Conservation (phyloP, 2,797 vertebrate genomes). For the Rhinoraja longicauda region DNA sequence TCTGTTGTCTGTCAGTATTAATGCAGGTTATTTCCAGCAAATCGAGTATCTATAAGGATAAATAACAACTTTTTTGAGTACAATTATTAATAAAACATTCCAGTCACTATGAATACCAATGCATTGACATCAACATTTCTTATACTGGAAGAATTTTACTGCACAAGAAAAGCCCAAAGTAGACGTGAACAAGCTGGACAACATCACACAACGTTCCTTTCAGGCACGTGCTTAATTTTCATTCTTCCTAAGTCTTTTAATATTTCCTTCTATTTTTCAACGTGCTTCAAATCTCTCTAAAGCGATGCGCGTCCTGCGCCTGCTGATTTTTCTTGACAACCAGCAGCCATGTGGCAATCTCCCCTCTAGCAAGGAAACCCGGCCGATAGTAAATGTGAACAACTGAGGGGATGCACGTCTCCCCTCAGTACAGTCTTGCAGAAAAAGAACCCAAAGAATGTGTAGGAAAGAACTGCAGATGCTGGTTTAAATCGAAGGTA, state of each 20-base stretch:
- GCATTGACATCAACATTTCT: background rate
- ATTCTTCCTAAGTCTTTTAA: background rate
- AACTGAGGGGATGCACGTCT: background rate
- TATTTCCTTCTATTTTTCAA: background rate
- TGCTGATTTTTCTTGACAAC: background rate
- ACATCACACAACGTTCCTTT: background rate
- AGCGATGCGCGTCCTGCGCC: no score
- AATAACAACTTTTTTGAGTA: background rate
- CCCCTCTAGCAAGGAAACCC: background rate
- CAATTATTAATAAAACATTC: background rate
- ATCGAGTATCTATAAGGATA: constrained; percentile 66
- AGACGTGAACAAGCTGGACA: no score
- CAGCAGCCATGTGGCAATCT: background rate
- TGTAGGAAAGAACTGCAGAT: no score
- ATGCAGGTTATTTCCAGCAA: constrained; percentile 67
- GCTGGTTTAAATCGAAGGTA: no score
- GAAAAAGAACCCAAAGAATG: background rate
- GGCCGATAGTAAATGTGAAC: background rate
- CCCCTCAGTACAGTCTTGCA: no score
- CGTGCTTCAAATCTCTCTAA: background rate
- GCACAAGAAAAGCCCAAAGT: background rate
- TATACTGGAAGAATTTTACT: background rate
- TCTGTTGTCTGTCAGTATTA: constrained; percentile 55
- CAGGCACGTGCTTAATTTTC: background rate
- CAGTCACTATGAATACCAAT: background rate